Conservation (phyloP, 1,140 invertebrate genomes). For the Drosophila gunungcola region DNA sequence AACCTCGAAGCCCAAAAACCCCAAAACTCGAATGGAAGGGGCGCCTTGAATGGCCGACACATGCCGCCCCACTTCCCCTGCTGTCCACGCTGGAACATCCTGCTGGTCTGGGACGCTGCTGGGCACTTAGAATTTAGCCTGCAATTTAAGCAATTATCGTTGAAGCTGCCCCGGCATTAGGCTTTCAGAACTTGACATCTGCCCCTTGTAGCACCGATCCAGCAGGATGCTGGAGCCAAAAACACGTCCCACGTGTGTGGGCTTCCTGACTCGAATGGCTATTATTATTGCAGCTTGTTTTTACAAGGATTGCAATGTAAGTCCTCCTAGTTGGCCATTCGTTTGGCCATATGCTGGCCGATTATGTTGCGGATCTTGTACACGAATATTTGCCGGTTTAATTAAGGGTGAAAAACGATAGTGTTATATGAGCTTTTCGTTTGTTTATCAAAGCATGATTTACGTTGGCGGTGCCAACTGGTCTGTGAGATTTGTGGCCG, state of each 20-base stretch:
- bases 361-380: constrained; percentile 19
- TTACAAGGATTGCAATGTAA: constrained; percentile 47
- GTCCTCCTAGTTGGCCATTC: constrained; percentile 12
- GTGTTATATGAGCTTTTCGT: constrained; percentile 40
- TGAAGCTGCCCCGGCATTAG: constrained; percentile 54
- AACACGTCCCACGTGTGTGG: constrained; percentile 29
- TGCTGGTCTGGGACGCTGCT: constrained; percentile 17
- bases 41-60: constrained; percentile 40
- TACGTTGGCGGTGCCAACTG: not conserved
- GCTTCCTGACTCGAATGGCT: constrained; percentile 34
- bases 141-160: constrained; percentile 76
- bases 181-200: constrained; percentile 61
- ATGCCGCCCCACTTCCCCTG: constrained; percentile 34
- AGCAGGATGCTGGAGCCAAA: constrained; percentile 30
- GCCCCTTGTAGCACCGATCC: constrained; percentile 18
- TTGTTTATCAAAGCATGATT: constrained; percentile 42
- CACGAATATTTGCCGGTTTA: constrained; percentile 41
- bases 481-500: constrained; percentile 18
- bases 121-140: constrained; percentile 56
- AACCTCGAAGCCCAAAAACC: constrained; percentile 37
- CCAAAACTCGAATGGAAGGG: constrained; percentile 2
- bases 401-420: constrained; percentile 35
- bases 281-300: constrained; percentile 55
- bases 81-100: constrained; percentile 41
- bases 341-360: constrained; percentile 18